These are phyloP conservation scores for Lates japonicus DNA, from an alignment of 2,797 vertebrate genomes.

Conservation along the genomic window DNA sequence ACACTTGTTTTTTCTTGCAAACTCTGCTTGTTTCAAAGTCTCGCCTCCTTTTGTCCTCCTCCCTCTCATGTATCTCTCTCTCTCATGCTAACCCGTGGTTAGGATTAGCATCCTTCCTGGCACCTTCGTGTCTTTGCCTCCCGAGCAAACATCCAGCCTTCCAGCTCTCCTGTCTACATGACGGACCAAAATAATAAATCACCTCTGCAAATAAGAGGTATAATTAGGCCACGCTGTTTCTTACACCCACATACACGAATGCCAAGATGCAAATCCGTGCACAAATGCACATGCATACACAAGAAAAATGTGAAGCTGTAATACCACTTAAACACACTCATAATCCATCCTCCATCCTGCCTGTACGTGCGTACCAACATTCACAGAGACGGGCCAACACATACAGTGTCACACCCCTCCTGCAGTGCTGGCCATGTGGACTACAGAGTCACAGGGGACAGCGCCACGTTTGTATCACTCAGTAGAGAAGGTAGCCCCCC, in stretches of 20 bases:
- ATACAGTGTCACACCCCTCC: constrained; percentile 36
- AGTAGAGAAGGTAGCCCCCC: constrained; percentile 60
- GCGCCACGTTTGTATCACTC: constrained; percentile 50
- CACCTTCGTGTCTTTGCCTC: constrained; percentile 36
- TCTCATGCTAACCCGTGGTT: constrained; percentile 31
- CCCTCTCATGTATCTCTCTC: not conserved
- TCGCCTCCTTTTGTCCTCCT: constrained; percentile 1
- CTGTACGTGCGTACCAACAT: not conserved
- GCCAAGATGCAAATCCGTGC: constrained; percentile 42
- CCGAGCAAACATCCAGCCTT: constrained; percentile 29
- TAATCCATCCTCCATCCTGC: constrained; percentile 5
- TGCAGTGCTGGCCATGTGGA: constrained; percentile 41
- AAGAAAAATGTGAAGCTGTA: constrained; percentile 3
- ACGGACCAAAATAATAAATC: constrained; percentile 61
- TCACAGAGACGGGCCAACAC: constrained; percentile 3
- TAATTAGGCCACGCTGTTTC: constrained; percentile 60
- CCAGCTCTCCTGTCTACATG: constrained; percentile 30
- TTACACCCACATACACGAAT: constrained; percentile 44
- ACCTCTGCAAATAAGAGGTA: constrained; percentile 43
- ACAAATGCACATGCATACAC: constrained; percentile 23
- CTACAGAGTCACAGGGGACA: constrained; percentile 34
- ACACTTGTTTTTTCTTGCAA: constrained; percentile 10
- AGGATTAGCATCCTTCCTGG: constrained; percentile 38
- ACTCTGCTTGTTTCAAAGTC: not conserved
- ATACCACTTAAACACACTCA: constrained; percentile 28